These are phyloP conservation scores for Anastrepha ludens DNA, from an alignment of 1,140 invertebrate genomes.

Conservation along the genomic window DNA sequence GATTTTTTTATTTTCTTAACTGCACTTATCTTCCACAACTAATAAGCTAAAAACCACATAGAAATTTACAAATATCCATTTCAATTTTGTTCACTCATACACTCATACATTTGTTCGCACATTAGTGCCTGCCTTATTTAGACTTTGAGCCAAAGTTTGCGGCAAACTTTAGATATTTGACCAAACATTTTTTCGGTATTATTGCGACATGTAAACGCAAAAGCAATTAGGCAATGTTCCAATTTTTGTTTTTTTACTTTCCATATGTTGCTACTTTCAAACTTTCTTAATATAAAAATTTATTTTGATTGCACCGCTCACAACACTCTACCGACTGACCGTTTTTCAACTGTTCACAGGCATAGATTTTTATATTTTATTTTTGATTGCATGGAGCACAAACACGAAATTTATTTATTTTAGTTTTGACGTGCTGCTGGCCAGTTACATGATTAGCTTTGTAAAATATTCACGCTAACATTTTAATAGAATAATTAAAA, in stretches of 20 bases:
- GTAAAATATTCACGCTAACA: constrained; percentile 20
- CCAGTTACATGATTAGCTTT: not conserved
- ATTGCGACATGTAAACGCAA: not conserved
- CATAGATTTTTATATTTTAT: no score
- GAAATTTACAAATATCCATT: no score
- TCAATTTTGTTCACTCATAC: no score
- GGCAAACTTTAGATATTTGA: no score
- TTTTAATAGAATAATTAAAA: constrained; percentile 44
- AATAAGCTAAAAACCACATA: no score
- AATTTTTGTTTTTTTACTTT: not conserved
- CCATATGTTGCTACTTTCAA: not conserved
- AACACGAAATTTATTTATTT: not conserved
- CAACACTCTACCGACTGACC: not conserved
- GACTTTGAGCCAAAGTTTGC: no score
- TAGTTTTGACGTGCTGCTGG: not conserved
- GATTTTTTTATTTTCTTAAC: no score
- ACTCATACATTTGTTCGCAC: no score
- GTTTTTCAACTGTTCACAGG: not conserved
- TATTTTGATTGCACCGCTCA: not conserved
- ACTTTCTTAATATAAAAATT: constrained; percentile 38
- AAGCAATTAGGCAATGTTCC: constrained; percentile 7
- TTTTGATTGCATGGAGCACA: not conserved
- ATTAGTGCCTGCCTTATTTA: no score
- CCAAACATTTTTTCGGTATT: not conserved
- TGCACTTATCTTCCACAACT: no score